These are phyloP conservation scores for Rhadinocentrus ornatus DNA, from an alignment of 2,797 vertebrate species.

Conservation along the genomic window DNA sequence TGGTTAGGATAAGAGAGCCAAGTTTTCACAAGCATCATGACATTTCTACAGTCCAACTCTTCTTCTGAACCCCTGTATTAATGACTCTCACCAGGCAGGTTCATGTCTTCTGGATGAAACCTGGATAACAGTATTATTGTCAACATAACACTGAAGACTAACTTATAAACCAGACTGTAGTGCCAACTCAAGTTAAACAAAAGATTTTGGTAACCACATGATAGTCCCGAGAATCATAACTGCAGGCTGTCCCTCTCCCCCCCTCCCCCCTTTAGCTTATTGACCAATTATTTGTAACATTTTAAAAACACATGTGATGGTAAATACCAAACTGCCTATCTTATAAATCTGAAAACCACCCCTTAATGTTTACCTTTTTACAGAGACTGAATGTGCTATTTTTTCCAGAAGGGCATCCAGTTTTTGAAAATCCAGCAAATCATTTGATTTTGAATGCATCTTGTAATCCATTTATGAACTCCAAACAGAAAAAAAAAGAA, in stretches of 20 bases:
- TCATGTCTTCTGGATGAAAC: slow-evolving; percentile 69
- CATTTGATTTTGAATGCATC: slow-evolving; percentile 87
- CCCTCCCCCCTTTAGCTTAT: slow-evolving; percentile 12
- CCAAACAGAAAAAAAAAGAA: slow-evolving; percentile 69
- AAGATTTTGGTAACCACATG: slow-evolving; percentile 29
- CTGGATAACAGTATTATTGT: slow-evolving; percentile 68
- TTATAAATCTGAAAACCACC: slow-evolving; percentile 22
- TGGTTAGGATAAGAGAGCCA: slow-evolving; percentile 48
- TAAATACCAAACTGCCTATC: background rate
- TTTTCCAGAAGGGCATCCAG: slow-evolving; percentile 87
- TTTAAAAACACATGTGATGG: background rate
- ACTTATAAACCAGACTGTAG: slow-evolving; percentile 21
- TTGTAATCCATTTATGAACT: slow-evolving; percentile 85
- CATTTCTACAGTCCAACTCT: slow-evolving; percentile 65
- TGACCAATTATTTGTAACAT: slow-evolving; percentile 10
- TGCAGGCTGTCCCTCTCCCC: slow-evolving; percentile 19
- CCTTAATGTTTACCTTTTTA: slow-evolving; percentile 83
- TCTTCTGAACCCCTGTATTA: slow-evolving; percentile 61
- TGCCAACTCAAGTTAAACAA: slow-evolving; percentile 16
- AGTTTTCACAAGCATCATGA: slow-evolving; percentile 56
- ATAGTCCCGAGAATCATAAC: slow-evolving; percentile 38
- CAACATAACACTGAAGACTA: slow-evolving; percentile 40
- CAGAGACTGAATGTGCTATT: slow-evolving; percentile 85
- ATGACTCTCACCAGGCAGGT: slow-evolving; percentile 67
- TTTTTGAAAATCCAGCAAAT: slow-evolving; percentile 88